phyloP scores from a whole-genome alignment of 2,888 invertebrate genomes.

The Nemotelus nigrinus region DNA sequence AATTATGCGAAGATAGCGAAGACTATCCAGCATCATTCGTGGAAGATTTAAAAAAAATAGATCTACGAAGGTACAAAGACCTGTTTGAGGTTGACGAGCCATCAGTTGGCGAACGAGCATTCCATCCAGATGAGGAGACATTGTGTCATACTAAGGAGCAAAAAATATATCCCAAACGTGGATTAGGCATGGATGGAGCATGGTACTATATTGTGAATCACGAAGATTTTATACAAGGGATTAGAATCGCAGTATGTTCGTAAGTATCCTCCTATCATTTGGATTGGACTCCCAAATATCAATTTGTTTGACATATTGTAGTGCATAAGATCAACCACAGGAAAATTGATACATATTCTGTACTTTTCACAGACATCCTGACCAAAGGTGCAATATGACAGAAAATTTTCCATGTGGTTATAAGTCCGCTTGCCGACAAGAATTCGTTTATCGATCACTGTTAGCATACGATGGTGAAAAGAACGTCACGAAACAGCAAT shows the following conservation, averaged over 20 bases:
- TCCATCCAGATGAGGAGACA: constrained; percentile 59
- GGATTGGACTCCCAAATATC: no score
- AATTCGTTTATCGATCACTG: constrained; percentile 67
- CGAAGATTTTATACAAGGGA: constrained; percentile 71
- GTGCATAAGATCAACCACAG: no score
- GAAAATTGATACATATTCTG: no score
- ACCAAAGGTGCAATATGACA: constrained; percentile 53
- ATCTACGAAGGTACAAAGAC: constrained; percentile 55
- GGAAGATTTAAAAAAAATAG: constrained; percentile 55
- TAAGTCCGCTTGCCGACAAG: constrained; percentile 68
- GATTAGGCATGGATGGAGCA: constrained; percentile 68
- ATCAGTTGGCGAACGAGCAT: constrained; percentile 67
- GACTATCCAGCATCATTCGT: constrained; percentile 65
- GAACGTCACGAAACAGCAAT: constrained; percentile 62
- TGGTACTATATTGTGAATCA: constrained; percentile 75
- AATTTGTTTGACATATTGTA: no score
- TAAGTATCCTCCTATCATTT: constrained; percentile 3
- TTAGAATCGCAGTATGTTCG: constrained; percentile 73
- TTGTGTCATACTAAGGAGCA: constrained; percentile 61
- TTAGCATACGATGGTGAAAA: constrained; percentile 65
- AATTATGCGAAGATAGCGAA: constrained; percentile 64
- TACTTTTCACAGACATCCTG: neutral
- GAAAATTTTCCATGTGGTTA: constrained; percentile 66
- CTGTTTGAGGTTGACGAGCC: constrained; percentile 61
- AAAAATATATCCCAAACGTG: constrained; percentile 69